Base-by-base conservation (phyloP, 2,888 invertebrate genomes). In the Dasypogon diadema region DNA sequence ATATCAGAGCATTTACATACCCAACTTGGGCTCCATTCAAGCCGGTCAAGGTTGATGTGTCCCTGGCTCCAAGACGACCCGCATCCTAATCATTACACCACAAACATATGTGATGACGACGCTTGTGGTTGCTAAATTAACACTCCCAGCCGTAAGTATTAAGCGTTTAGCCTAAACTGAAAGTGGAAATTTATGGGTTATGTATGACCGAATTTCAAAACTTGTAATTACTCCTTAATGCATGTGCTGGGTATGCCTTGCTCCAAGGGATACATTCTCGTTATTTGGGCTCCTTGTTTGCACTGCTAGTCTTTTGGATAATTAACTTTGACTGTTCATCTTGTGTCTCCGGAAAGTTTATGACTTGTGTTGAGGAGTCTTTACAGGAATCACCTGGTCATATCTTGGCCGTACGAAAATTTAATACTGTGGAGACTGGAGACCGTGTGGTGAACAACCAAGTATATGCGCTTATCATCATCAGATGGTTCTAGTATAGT, bases 261-360 rank as follows among this genome's bases (percentile, higher is more conserved):
- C 30, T 21, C 2, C 1, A 37, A 34, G 60, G 51, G 6, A 16
- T 51, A 51, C 12, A 12, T 3, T 46, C 42, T 42, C 42, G n/a
- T 42, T 42, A 12, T 30, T 30, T 30, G 34, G 10, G 42, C 10
- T 42, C n/a, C n/a, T 12, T 12, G 3, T 12, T 42, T 12, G 8
- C 42, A 3, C 42, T 42, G 42, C n/a, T 42, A 37, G 18, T 60
- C 37, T 60, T 60, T 37, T 21, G 60, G 60, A 37, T 60, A 60
- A 60, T 60, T 60, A 60, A 60, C 37, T 60, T 60, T 60, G 34
- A 18, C 60, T 60, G 21, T 60, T 60, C 60, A 60, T 60, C 60
- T 60, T 60, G 37, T 21, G 16, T 60, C 37, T 60, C 34, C 12
- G 18, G 22, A 18, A 42, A 60, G 34, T 60, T 60, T 60, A 60